Percentiles rank a stretch among this genome's conserved stretches.
Evolutionary conservation across 2,797 vertebrate genomes (phyloP).

Genomic region (Macrochelys suwanniensis): DNA sequence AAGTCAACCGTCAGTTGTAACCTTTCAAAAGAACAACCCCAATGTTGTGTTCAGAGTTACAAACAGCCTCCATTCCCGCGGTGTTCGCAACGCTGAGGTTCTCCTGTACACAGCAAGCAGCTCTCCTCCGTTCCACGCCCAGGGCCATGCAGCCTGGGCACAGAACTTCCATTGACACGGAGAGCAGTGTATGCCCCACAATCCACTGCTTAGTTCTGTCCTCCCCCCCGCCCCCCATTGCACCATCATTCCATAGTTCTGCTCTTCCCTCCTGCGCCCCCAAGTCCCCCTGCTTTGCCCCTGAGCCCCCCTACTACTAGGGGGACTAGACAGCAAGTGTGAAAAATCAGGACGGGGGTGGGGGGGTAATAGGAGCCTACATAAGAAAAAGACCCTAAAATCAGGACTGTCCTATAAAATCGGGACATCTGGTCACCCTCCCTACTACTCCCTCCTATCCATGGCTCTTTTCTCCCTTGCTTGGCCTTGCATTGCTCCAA

Average conservation of each 20-base stretch:
- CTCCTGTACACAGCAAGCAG: neutral
- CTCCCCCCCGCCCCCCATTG: accelerated
- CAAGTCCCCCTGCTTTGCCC: accelerated
- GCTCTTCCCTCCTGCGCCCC: neutral
- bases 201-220: neutral
- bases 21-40: too few relatives aligned
- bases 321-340: too few relatives aligned
- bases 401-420: too few relatives aligned
- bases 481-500: neutral
- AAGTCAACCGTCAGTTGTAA: too few relatives aligned
- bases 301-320: neutral
- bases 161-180: neutral
- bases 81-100: too few relatives aligned
- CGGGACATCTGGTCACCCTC: neutral
- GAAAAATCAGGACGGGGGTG: too few relatives aligned
- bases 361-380: too few relatives aligned
- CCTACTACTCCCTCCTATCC: neutral
- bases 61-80: too few relatives aligned
- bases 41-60: too few relatives aligned
- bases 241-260: neutral
- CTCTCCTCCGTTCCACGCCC: accelerated
- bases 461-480: neutral
- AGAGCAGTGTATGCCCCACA: neutral
- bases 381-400: too few relatives aligned
- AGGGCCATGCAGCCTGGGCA: neutral